Evolutionary conservation across 2,888 invertebrate species (phyloP), one percentile per base, ranked within the genome.

Genomic region (Ophraella communa): DNA sequence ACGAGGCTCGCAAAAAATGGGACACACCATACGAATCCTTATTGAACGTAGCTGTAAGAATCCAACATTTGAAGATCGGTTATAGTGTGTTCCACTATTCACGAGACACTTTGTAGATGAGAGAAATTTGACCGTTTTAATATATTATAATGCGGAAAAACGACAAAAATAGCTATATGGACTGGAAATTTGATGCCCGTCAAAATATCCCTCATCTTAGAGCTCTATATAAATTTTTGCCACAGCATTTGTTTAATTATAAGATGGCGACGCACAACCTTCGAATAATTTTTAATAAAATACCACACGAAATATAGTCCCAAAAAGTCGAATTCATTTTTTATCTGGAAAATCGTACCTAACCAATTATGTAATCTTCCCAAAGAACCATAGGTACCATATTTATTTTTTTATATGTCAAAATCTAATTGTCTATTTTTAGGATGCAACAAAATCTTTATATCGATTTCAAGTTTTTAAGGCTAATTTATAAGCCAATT

Each of bases 231-330:
- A 63, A 58, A 56, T 66, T 67, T 64, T 64, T 70, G 67, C 61
- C 45, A 64, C 71, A 70, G 71, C 68, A 63, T 70, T 65, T 65
- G 58, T 69, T 69, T 71, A 73, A 67, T 73, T 73, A 76, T 55
- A 68, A 74, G 77, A 71, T 76, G 78, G 78, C 78, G 77, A 77
- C 68, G 77, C 79, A 79, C 79, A 79, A 79, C 79, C 79, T 77
- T 79, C 73, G 72, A 73, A 77, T 73, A 76, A 74, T 77, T 72
- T 77, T 76, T 70, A 74, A 73, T 73, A 73, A 73, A 68, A 24
- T 14, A 49, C 49, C 27, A 49, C 24, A 49, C n/a, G 27, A 49
- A 27, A 49, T n/a, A 67, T 61, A 23, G 62, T 62, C 62, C n/a
- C 8, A 30, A 30, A 64, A 68, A 67, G 14, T 2, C 7, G 17